Conservation (phyloP, 2,888 invertebrate genomes). For the Diloba caeruleocephala region DNA sequence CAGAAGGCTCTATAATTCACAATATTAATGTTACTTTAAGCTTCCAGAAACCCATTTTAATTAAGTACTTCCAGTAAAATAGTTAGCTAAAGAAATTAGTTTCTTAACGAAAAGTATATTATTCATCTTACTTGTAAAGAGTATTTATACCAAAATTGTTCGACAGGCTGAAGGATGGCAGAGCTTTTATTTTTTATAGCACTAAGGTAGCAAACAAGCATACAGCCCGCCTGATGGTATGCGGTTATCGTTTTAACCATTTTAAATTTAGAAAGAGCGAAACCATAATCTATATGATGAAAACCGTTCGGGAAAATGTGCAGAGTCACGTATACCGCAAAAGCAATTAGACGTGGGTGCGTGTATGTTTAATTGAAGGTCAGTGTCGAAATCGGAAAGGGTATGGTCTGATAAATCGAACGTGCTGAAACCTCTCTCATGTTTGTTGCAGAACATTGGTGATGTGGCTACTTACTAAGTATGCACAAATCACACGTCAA, state of each 20-base stretch:
- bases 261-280: slow-evolving; percentile 8
- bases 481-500: no score
- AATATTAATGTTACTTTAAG: slow-evolving; percentile 9
- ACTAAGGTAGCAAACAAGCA: no score
- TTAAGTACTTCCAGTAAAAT: neutral
- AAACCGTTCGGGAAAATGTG: slow-evolving; percentile 9
- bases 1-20: neutral
- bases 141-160: neutral
- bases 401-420: slow-evolving; percentile 5
- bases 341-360: slow-evolving; percentile 31
- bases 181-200: no score
- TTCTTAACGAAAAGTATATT: neutral
- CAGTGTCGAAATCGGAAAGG: slow-evolving; percentile 13
- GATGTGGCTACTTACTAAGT: no score
- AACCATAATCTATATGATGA: slow-evolving; percentile 3
- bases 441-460: neutral
- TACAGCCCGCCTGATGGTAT: no score
- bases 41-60: slow-evolving; percentile 3
- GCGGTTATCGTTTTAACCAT: no score
- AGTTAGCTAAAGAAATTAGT: neutral
- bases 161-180: neutral
- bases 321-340: slow-evolving; percentile 17
- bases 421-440: neutral
- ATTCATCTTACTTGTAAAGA: neutral
- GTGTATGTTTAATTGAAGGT: slow-evolving; percentile 28